Evolutionary conservation across 1,140 invertebrate genomes (phyloP), one percentile per base, ranked within the genome.

Genomic region (Bombus polaris): DNA sequence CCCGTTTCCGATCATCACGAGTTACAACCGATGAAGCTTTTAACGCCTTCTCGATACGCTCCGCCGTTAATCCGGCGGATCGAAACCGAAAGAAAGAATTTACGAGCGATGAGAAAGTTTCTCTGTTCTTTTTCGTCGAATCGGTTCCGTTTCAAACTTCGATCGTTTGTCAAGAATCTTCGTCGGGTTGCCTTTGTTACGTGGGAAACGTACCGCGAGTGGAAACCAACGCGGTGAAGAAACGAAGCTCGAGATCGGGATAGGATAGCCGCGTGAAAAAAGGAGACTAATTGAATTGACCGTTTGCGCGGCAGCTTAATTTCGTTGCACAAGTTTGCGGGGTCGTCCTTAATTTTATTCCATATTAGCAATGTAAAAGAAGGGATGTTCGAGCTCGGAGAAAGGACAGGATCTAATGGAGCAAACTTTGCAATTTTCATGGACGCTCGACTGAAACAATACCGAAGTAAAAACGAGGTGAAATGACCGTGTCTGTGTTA

Each of bases 21-120:
- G 81, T 84, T 87, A 89, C 79, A 78, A 42, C 70, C 70, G 57
- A 68, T 70, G 86, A 89, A 87, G 75, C 89, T 90, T 90, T 90
- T 90, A 90, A 90, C 75, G 85, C 79, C 78, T 90, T 87, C 78
- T 68, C 81, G 86, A 90, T 90, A 81, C 70, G 37, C 10, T 47
- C 39, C n/a, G 39, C 47, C 86, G 88, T 87, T 90, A 90, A 90
- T 90, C 81, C 88, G 28, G 59, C 88, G 68, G 53, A 76, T 77
- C 80, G n/a, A 66, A 75, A 57, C 73, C 74, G 42, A 62, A 39
- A 35, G 13, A 80, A 79, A 42, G 44, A 70, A 88, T 88, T 86
- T 82, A 89, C 80, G 32, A 75, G 8, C 35, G n/a, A 10, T 9
- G 25, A 39, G 28, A 18, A 25, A 78, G 47, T 59, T 42, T 39